Evolutionary conservation across 1,140 invertebrate genomes (phyloP), one percentile per base, ranked within the genome.

Genomic region (Thalassaphorura encarpata): DNA sequence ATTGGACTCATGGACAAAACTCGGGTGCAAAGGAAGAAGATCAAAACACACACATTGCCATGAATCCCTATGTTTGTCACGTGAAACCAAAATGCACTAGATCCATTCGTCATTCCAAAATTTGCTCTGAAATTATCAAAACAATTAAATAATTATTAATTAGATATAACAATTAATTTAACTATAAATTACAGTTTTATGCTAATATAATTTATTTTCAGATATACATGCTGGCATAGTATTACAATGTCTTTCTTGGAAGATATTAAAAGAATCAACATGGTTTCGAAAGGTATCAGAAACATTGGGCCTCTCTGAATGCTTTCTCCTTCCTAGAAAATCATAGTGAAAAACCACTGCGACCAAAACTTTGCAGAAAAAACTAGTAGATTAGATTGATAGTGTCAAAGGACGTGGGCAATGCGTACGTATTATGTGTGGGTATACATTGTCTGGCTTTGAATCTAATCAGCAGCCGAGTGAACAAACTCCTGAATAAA

Each of bases 1-100:
- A 76, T 77, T 15, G 80, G 76, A 61, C 77, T 76, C 58, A 85
- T 73, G 4, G 78, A 75, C 39, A 81, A 81, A 6, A 84, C 76
- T 2, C 72, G 70, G 24, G 78, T 75, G 58, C 81, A 83, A 24
- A 85, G 76, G 55, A 78, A 73, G 8, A 83, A 81, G 62, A 87
- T 82, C 31, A 89, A 77, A 62, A 82, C 70, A 67, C 79, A 83
- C 49, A 83, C 83, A 15, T 77, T 71, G 0, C 78, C 79, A 39
- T 63, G 61, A 27, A 63, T 63, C 19, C 58, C 21, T 23, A 88
- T 76, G 68, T 89, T 89, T 36, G 79, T 79, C 29, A 76, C 72
- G 68, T 89, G 86, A 72, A 85, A 90, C 76, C 82, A 83, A 60
- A 77, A 74, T 2, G 83, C 79, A 48, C 78, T 75, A 43, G 86